Base-by-base conservation (phyloP, 2,797 vertebrate species). In the Sebastes oblongus region DNA sequence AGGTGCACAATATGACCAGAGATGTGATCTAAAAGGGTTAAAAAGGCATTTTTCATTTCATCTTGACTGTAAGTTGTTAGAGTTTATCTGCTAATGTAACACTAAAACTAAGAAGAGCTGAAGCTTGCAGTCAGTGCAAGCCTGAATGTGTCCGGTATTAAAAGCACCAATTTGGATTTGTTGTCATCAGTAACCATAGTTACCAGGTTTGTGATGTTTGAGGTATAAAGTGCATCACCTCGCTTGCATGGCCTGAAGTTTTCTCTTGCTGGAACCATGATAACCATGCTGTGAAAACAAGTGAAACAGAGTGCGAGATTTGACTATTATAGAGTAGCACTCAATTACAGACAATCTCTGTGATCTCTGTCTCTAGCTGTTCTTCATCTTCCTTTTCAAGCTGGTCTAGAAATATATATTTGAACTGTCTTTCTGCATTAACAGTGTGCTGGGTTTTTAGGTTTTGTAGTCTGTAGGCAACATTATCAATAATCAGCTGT, bases 401-500 rank as follows among this genome's bases (percentile, higher is more conserved):
- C 9, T 7, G 16, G 50, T 42, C 18, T 9, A 46, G 9, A 61
- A 61, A 55, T 30, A 39, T 54, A 5, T 39, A 8, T 58, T 55
- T 62, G 9, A 62, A 24, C n/a, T 10, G 42, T 14, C 39, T 54
- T 16, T 62, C 25, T 27, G 7, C 22, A 18, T 79, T 4, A 29
- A 65, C 24, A 42, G 14, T 42, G 36, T 68, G 20, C 27, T 30
- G 46, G 27, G 8, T 59, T 39, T 78, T n/a, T 29, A n/a, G 56
- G 13, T 34, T 56, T 66, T 77, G 58, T 42, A 65, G 73, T 77
- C 69, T 70, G 60, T 22, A 46, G 16, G 69, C 52, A 64, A 55
- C 59, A 66, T 81, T 62, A 60, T 76, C 27, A 75, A 72, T 61
- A 78, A 81, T 20, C 27, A 75, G 36, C 72, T 78, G 64, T 72